Evolutionary conservation across 2,113 vertebrate genomes (phyloP).

Genomic region (Alouatta palliata): DNA sequence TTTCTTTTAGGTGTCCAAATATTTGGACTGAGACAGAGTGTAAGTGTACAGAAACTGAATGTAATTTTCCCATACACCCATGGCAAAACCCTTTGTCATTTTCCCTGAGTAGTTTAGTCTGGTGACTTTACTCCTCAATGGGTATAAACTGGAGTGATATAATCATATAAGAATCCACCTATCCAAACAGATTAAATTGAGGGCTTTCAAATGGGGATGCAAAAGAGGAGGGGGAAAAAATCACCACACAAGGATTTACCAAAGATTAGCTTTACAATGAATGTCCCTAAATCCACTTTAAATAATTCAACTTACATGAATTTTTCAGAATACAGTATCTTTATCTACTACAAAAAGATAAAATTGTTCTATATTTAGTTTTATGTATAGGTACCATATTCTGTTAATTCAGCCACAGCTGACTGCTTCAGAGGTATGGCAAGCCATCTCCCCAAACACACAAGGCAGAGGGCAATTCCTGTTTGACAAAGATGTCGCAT

Average conservation of each 20-base stretch:
- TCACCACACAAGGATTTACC: slow-evolving; percentile 11
- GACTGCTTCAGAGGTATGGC: not conserved
- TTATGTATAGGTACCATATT: not conserved
- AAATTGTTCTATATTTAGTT: not conserved
- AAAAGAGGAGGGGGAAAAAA: not conserved
- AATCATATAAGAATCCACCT: not conserved
- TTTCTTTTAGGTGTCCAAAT: not conserved
- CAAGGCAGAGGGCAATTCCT: not conserved
- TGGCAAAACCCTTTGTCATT: not conserved
- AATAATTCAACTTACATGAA: slow-evolving; percentile 6
- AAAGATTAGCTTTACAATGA: not conserved
- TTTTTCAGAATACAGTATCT: not conserved
- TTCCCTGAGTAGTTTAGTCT: not conserved
- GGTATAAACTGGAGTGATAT: slow-evolving; percentile 4
- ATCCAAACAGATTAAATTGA: not conserved
- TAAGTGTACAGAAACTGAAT: not conserved
- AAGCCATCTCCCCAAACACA: not conserved
- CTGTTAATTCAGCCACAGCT: not conserved
- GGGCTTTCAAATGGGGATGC: slow-evolving; percentile 21
- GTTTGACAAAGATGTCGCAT: not conserved
- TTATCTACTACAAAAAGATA: not conserved
- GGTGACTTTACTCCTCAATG: not conserved
- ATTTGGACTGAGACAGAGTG: not conserved
- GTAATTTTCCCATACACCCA: not conserved
- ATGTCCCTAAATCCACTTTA: not conserved